Evolutionary conservation across 2,113 vertebrate species (phyloP).

Genomic region (Cebus imitator): DNA sequence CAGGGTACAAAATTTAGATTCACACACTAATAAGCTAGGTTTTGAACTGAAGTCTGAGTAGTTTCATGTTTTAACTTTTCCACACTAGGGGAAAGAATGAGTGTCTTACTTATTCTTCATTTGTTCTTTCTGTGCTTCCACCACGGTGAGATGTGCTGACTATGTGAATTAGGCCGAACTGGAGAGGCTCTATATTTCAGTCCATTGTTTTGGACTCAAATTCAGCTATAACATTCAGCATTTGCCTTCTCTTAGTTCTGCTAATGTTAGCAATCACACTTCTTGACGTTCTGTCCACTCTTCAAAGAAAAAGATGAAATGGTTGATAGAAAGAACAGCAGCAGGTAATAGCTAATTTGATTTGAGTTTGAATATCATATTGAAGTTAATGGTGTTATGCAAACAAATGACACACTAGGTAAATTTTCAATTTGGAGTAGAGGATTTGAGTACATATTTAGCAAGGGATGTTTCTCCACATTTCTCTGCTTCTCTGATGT

Average conservation of each 20-base stretch:
- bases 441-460: background rate
- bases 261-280: background rate
- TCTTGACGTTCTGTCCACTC: background rate
- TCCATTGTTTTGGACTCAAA: background rate
- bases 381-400: conserved; percentile 5
- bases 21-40: background rate
- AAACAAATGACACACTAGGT: conserved; percentile 41
- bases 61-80: background rate
- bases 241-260: background rate
- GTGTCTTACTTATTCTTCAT: background rate
- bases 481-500: conserved; percentile 8
- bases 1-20: background rate
- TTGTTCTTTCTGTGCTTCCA: background rate
- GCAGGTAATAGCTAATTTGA: conserved; percentile 33
- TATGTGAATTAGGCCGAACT: background rate
- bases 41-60: background rate
- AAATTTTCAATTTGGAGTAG: conserved; percentile 31
- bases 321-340: background rate
- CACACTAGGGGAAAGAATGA: background rate
- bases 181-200: background rate
- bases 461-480: background rate
- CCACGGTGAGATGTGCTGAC: background rate
- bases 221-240: background rate
- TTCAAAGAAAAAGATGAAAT: conserved; percentile 6
- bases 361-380: conserved; percentile 30